Conservation (phyloP, 53 echinoderm and acorn worm genomes). For the Glandiceps talaboti region DNA sequence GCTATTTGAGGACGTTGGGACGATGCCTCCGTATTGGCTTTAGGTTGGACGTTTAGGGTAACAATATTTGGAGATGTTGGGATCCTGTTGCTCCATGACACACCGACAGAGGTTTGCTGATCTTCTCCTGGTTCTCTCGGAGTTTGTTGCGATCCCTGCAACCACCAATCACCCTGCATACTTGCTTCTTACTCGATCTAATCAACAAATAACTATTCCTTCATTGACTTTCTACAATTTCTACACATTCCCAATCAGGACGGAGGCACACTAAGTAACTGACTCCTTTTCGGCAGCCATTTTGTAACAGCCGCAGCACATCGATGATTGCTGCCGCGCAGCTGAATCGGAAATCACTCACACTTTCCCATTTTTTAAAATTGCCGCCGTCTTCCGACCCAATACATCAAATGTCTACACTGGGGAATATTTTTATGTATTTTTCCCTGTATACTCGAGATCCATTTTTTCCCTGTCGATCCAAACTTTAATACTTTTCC, state of each 20-base stretch:
- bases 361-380: no score
- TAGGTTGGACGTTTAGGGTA: constrained; percentile 33
- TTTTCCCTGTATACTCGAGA: no score
- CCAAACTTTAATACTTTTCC: no score
- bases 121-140: neutral
- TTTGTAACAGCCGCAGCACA: neutral
- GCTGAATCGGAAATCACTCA: no score
- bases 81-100: constrained; percentile 15
- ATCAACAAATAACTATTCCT: no score
- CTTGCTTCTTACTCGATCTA: no score
- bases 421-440: no score
- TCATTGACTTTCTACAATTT: no score
- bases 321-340: no score
- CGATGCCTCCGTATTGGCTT: neutral
- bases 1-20: neutral
- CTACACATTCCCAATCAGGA: neutral
- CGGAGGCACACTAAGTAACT: neutral
- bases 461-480: no score
- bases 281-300: neutral
- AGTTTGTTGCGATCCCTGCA: constrained; percentile 8
- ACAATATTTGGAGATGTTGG: constrained; percentile 35
- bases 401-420: no score
- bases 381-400: no score
- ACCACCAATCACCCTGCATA: constrained; percentile 35
- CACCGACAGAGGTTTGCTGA: constrained; percentile 2